Evolutionary conservation across 1,140 invertebrate species (phyloP).

Genomic region (Papilio glaucus): DNA sequence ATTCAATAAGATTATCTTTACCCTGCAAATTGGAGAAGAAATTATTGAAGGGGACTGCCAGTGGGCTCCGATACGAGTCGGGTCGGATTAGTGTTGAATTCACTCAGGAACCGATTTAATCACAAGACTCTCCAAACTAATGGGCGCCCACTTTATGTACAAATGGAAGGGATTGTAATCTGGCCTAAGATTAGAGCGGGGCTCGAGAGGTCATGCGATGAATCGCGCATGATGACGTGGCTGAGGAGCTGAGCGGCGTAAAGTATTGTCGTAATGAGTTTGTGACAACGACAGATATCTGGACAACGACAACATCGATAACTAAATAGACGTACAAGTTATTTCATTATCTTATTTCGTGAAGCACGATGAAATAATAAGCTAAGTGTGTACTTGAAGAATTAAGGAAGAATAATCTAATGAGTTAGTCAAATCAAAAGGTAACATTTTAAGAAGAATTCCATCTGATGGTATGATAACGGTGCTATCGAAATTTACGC

Average conservation of each 20-base stretch:
- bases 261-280: constrained; percentile 1
- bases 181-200: constrained; percentile 51
- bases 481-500: too few relatives aligned
- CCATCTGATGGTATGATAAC: too few relatives aligned
- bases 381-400: too few relatives aligned
- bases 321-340: not conserved
- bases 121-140: constrained; percentile 57
- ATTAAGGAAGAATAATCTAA: too few relatives aligned
- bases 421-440: too few relatives aligned
- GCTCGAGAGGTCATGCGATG: constrained; percentile 51
- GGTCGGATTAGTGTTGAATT: constrained; percentile 45
- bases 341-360: too few relatives aligned
- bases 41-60: constrained; percentile 35
- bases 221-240: not conserved
- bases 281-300: not conserved
- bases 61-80: constrained; percentile 37
- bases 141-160: constrained; percentile 59
- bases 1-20: constrained; percentile 38
- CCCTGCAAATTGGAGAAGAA: constrained; percentile 37
- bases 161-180: constrained; percentile 59
- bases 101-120: constrained; percentile 54
- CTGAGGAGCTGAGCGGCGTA: not conserved
- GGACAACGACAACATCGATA: not conserved
- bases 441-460: too few relatives aligned
- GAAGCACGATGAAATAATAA: too few relatives aligned